These are phyloP conservation scores for Nannoperca australis DNA, from an alignment of 2,797 vertebrate genomes.

Conservation along the genomic window DNA sequence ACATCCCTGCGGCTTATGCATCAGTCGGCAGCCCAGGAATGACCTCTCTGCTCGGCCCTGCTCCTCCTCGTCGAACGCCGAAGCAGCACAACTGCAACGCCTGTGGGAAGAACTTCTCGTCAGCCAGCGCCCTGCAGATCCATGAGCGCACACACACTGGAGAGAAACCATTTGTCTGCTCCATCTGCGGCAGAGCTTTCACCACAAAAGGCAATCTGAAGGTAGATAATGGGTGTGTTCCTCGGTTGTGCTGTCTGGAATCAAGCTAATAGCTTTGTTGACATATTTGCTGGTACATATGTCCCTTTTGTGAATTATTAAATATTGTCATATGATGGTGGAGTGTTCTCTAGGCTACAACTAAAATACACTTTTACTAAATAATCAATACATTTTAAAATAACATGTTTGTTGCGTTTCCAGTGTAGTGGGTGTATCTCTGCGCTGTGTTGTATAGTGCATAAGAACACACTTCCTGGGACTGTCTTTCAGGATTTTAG, in stretches of 20 bases:
- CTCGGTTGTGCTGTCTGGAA: neutral
- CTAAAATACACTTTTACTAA: neutral
- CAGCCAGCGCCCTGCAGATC: constrained; percentile 98
- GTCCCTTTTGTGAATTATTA: neutral
- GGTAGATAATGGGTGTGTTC: constrained; percentile 79
- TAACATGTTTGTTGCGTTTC: neutral
- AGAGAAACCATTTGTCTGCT: constrained; percentile 98
- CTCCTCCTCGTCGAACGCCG: constrained; percentile 90
- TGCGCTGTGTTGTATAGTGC: neutral
- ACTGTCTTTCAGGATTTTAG: neutral
- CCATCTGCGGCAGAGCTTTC: constrained; percentile 97
- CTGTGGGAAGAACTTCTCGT: constrained; percentile 99
- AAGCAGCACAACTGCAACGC: constrained; percentile 98
- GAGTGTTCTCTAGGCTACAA: neutral
- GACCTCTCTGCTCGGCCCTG: constrained; percentile 90
- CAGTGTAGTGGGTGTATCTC: neutral
- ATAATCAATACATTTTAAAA: neutral
- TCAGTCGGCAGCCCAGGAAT: constrained; percentile 88
- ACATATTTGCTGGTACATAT: neutral
- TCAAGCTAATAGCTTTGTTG: neutral
- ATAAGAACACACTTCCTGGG: neutral
- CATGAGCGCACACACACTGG: constrained; percentile 98
- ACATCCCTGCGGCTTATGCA: constrained; percentile 86
- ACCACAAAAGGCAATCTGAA: constrained; percentile 99
- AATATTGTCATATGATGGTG: neutral